Conservation (phyloP, 2,113 vertebrate species). For the pig (Sus scrofa) region T2T-Sscrofa CM000814.6:140928001-140928500, state of each 20-base stretch:
- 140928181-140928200: not conserved
- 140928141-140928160: not conserved
- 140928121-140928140: not conserved
- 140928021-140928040: not conserved
- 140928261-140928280: not conserved
- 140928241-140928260: not conserved
- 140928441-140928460: too few species aligned
- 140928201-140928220: not conserved
- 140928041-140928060: not conserved
- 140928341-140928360: not conserved
- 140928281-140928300: too few species aligned
- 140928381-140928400: too few species aligned
- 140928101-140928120: not conserved
- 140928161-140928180: not conserved
- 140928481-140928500: too few species aligned
- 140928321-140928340: not conserved
- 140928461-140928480: too few species aligned
- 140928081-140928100: rapidly evolving
- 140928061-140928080: rapidly evolving
- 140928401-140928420: too few species aligned
- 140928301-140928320: not conserved
- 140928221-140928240: not conserved
- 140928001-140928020: not conserved
- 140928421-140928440: too few species aligned
- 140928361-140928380: not conserved